Percentiles rank a stretch among this genome's conserved stretches.
phyloP scores from a whole-genome alignment of 2,113 vertebrate species.

The Austrofundulus limnaeus region DNA sequence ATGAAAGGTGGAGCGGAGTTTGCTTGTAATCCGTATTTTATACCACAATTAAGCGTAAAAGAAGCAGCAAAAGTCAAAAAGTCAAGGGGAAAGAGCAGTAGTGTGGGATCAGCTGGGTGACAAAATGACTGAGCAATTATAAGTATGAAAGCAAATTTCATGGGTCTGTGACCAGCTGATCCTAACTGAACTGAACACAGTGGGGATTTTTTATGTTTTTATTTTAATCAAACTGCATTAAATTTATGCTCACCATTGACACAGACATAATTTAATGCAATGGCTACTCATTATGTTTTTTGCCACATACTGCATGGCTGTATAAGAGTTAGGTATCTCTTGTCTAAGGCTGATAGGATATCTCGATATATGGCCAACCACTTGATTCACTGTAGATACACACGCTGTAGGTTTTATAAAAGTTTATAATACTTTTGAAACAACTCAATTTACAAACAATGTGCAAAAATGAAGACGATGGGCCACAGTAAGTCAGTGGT shows the following conservation, averaged over 20 bases:
- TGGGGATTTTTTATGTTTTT: constrained; percentile 9
- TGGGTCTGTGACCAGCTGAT: constrained; percentile 54
- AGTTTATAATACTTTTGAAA: too few relatives aligned
- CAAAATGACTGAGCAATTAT: constrained; percentile 74
- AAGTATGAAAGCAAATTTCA: constrained; percentile 71
- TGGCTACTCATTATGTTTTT: too few relatives aligned
- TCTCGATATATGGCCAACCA: too few relatives aligned
- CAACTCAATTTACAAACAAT: too few relatives aligned
- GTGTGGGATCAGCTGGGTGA: constrained; percentile 69
- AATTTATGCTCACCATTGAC: constrained; percentile 3
- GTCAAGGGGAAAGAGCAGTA: constrained; percentile 43
- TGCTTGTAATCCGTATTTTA: constrained; percentile 76
- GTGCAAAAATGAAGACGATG: too few relatives aligned
- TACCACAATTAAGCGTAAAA: constrained; percentile 48
- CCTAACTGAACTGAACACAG: constrained; percentile 39
- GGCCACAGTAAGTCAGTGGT: too few relatives aligned
- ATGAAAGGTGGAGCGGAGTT: constrained; percentile 58
- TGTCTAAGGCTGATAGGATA: too few relatives aligned
- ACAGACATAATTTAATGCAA: not conserved
- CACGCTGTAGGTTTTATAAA: too few relatives aligned
- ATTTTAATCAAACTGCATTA: not conserved
- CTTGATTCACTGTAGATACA: too few relatives aligned
- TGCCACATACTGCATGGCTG: too few relatives aligned
- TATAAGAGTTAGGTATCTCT: too few relatives aligned
- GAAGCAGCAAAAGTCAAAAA: constrained; percentile 54